Base-by-base conservation (phyloP, 2,113 vertebrate genomes). In the Salminus brasiliensis region DNA sequence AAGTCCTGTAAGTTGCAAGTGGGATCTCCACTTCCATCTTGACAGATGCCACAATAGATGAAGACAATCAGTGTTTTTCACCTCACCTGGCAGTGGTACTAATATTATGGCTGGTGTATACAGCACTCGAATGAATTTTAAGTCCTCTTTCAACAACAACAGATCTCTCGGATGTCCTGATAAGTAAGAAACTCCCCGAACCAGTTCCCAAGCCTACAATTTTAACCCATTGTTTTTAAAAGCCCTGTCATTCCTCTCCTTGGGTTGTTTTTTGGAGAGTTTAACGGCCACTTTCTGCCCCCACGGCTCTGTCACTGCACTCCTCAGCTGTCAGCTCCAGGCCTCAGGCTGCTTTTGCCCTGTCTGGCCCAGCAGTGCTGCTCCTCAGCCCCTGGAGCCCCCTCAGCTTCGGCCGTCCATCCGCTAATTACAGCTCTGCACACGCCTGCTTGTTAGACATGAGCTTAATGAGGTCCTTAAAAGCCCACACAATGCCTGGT, bases 321-420 rank as follows among this genome's bases (percentile, higher is more conserved):
- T 76, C 30, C 72, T 73, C 78, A 74, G 73, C 83, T 88, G 85
- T 91, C 89, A 87, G 83, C 84, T 86, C 86, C 86, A 89, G 88
- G 86, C 81, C 86, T 82, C 75, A 2, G 86, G 60, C 75, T 85
- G 81, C 70, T 68, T 71, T 18, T 76, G 49, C 87, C 85, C 86
- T 87, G 85, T 91, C 87, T 86, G 81, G 81, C 87, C 85, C 87
- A 90, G 89, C 86, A 83, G 69, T 80, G 71, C 84, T 81, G 76
- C 87, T 87, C 74, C 32, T 83, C 32, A 57, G 67, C 29, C 43
- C 49, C 76, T 72, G 74, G 43, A 79, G 27, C 53, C 66, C 72
- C 55, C 78, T 82, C 73, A 81, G 0, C 36, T 66, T 83, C 45
- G 73, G 74, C 74, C 74, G 78, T 78, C 62, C 39, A 55, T 65